Base-by-base conservation (phyloP, 1,140 invertebrate genomes). In the Panonychus citri region DNA sequence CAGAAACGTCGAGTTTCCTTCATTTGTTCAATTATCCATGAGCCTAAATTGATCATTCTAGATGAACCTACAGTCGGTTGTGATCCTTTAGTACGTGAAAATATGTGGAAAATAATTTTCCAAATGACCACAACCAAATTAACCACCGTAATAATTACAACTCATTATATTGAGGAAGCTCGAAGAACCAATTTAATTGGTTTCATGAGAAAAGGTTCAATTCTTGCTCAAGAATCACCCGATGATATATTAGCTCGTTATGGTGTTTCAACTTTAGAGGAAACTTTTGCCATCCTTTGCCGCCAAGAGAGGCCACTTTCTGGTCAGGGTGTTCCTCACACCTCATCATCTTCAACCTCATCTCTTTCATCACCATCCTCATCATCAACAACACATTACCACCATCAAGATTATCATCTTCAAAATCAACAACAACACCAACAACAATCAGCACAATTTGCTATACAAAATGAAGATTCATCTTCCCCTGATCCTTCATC, bases 1-100 rank as follows among this genome's bases (percentile, higher is more conserved):
- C 86, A 93, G 69, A 85, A 91, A 65, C 75, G 88, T 40, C 76
- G 88, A 59, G 85, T 90, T 0, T 90, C 85, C 4, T 86, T 95
- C 64, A 85, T 86, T 1, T 82, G 87, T 24, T 88, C 88, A 4
- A 71, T 95, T 8, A 81, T 94, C 74, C 86, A 93, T 64, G 83
- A 88, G 69, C 88, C 88, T 0, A 83, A 89, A 68, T 74, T 94
- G 19, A 70, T 95, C 17, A 90, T 95, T 65, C 74, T 95, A 17
- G 89, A 95, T 67, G 89, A 95, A 67, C 89, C 88, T 0, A 93
- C 89, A 0, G 88, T 93, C 26, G 86, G 86, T 24, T 82, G 90
- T 28, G 86, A 91, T 73, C 85, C 85, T 0, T 69, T 89, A 24
- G 74, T 89, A 2, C 75, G 90, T 61, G 82, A 89, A 68, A 84